Evolutionary conservation across 2,113 vertebrate species (phyloP).

Genomic region (Marmota monax): DNA sequence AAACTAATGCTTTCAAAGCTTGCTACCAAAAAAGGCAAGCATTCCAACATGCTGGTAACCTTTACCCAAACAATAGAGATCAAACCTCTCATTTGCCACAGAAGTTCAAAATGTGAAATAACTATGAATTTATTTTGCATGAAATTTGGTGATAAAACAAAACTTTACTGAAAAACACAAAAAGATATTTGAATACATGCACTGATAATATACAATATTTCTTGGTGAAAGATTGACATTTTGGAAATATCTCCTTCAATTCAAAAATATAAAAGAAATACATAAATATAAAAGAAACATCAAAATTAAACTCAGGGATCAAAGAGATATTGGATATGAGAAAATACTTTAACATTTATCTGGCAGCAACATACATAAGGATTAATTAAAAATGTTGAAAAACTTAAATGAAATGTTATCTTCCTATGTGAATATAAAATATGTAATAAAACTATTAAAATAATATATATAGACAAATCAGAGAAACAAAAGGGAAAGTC

Average conservation of each 20-base stretch:
- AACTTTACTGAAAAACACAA: background rate
- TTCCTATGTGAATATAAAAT: background rate
- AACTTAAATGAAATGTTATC: background rate
- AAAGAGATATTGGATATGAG: background rate
- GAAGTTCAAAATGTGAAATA: slow-evolving; percentile 32
- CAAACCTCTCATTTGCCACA: slow-evolving; percentile 43
- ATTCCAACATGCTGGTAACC: background rate
- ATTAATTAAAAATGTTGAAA: slow-evolving; percentile 38
- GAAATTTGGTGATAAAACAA: background rate
- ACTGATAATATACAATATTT: background rate
- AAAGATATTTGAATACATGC: background rate
- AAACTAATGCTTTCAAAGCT: background rate
- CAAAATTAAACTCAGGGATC: background rate
- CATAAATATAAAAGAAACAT: slow-evolving; percentile 8
- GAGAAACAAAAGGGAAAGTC: background rate
- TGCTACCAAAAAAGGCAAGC: background rate
- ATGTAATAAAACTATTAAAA: background rate
- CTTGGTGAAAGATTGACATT: slow-evolving; percentile 13
- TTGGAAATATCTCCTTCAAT: background rate
- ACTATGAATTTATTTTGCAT: background rate
- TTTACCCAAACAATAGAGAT: background rate
- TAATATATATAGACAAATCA: background rate
- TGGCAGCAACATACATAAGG: background rate
- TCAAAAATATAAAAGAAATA: background rate
- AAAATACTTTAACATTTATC: slow-evolving; percentile 14